Evolutionary conservation across 2,888 invertebrate genomes (phyloP), one percentile per base, ranked within the genome.

Genomic region (Catocala nupta): DNA sequence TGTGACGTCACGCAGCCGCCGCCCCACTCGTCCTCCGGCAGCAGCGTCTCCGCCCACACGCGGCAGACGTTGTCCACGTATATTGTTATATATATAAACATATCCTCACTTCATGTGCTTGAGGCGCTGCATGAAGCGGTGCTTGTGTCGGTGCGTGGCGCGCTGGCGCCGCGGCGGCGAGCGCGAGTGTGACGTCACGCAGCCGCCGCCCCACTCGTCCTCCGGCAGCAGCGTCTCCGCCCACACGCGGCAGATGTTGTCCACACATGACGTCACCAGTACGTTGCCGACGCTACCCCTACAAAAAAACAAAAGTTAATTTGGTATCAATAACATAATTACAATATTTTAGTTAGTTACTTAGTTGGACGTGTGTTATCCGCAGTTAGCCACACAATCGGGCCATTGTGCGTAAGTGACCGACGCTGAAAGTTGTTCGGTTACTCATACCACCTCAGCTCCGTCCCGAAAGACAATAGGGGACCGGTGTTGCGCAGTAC

Each of bases 211-310:
- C 93, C 94, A 95, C 59, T 99, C 99, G 94, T 99, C 99, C 86
- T 99, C 99, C 0, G 99, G 99, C 72, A 99, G 95, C 67, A 99
- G 96, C 0, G 99, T 99, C 94, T 99, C 99, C 58, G 98, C 98
- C 99, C 99, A 99, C 78, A 99, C 96, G 73, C 99, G 97, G 86
- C 99, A 99, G 81, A 99, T 99, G 93, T 99, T 99, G 93, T 99
- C 99, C 84, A 98, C 96, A 90, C 99, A 99, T 55, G 99, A 99
- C 63, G 99, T 99, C 65, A 99, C 98, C 77, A 99, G 91, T 96
- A 99, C 98, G 93, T 99, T 99, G 67, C 99, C 98, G 11, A 99
- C 99, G 56, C 99, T 98, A 58, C 99, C 99, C 88, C 98, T 98
- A 89, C 12, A 5, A 33, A 9, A 49, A 5, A 25, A 49, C 4